Percentiles rank a stretch among this genome's conserved stretches.
phyloP scores from a whole-genome alignment of 1,140 invertebrate species.

The Bursaphelenchus mucronatus region DNA sequence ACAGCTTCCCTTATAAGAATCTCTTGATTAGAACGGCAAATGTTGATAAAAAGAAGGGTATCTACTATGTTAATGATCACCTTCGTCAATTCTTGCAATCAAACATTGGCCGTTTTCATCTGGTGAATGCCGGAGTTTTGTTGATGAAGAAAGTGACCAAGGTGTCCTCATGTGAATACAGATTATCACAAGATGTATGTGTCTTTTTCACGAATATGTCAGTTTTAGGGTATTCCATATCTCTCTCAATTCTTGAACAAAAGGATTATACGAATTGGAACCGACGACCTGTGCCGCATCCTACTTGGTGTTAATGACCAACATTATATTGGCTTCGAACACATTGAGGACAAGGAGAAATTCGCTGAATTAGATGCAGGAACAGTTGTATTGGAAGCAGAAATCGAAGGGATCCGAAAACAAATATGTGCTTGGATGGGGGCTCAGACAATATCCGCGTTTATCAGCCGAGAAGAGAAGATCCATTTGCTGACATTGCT shows the following conservation, averaged over 20 bases:
- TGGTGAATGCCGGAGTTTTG: constrained; percentile 33
- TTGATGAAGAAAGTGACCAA: constrained; percentile 27
- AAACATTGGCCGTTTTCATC: constrained; percentile 38
- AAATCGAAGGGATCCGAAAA: constrained; percentile 29
- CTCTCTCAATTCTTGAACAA: constrained; percentile 39
- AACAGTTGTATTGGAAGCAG: constrained; percentile 25
- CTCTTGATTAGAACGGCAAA: constrained; percentile 45
- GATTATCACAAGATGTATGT: constrained; percentile 44
- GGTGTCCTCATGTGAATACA: constrained; percentile 33
- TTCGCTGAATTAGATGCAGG: constrained; percentile 24
- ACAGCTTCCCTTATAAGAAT: constrained; percentile 44
- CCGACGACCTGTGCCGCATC: constrained; percentile 25
- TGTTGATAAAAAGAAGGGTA: constrained; percentile 44
- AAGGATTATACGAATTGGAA: constrained; percentile 29
- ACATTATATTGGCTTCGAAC: constrained; percentile 38
- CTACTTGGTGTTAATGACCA: constrained; percentile 25
- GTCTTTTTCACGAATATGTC: constrained; percentile 1
- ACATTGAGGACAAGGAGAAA: constrained; percentile 25
- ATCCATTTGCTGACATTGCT: constrained; percentile 41
- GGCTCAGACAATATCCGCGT: constrained; percentile 37
- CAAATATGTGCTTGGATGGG: constrained; percentile 42
- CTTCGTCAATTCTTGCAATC: constrained; percentile 47
- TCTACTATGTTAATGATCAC: constrained; percentile 56
- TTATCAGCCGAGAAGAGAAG: constrained; percentile 46
- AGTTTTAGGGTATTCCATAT: constrained; percentile 32